Evolutionary conservation across 2,888 invertebrate genomes (phyloP).

Genomic region (Eumerus sabulonum): DNA sequence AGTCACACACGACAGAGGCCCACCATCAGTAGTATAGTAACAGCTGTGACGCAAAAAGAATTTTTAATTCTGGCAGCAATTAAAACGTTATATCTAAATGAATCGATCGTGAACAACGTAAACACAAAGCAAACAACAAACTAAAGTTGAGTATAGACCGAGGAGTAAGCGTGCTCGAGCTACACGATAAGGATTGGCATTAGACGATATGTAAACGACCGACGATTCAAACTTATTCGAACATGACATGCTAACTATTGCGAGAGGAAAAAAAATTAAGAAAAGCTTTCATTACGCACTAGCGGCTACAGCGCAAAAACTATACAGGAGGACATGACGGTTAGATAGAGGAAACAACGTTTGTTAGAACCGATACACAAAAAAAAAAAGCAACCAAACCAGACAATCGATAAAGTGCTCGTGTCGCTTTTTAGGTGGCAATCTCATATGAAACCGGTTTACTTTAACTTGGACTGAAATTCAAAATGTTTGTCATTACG

Average conservation of each 20-base stretch:
- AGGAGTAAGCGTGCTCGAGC: not conserved
- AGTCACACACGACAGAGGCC: slow-evolving; percentile 3
- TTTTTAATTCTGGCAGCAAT: slow-evolving; percentile 33
- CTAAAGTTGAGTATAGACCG: not conserved
- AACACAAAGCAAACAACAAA: not conserved
- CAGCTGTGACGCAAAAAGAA: slow-evolving; percentile 45
- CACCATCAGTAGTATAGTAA: too few species aligned
- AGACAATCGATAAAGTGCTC: slow-evolving; percentile 57
- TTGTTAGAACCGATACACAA: too few species aligned
- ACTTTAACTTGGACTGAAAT: slow-evolving; percentile 2
- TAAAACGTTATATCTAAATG: not conserved
- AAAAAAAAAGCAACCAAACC: slow-evolving; percentile 35
- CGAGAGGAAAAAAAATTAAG: too few species aligned
- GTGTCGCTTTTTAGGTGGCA: slow-evolving; percentile 25
- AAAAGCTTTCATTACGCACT: too few species aligned
- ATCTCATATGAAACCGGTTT: slow-evolving; percentile 49
- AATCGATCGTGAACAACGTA: not conserved
- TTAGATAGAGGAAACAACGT: too few species aligned
- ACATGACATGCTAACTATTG: too few species aligned
- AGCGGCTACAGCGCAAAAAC: too few species aligned
- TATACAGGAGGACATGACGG: too few species aligned
- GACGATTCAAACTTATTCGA: not conserved
- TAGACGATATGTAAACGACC: too few species aligned
- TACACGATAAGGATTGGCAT: too few species aligned
- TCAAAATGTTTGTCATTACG: slow-evolving; percentile 13